Evolutionary conservation across 2,888 invertebrate genomes (phyloP).

Genomic region (Drosophila paracracens): DNA sequence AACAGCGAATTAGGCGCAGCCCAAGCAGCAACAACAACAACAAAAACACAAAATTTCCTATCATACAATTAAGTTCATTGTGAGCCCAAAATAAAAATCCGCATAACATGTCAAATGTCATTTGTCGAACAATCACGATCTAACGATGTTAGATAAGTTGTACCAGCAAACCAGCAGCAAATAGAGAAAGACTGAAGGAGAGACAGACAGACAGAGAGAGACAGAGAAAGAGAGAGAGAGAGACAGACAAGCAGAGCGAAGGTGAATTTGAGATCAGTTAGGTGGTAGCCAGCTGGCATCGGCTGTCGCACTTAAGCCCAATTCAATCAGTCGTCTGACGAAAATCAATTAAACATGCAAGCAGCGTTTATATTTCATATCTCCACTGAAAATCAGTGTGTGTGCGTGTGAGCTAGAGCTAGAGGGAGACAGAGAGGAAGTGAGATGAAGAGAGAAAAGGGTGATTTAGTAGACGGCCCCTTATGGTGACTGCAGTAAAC

Average conservation of each 20-base stretch:
- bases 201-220: background rate
- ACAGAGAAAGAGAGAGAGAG: background rate
- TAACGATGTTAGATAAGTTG: constrained; percentile 68
- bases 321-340: constrained; percentile 69
- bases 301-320: constrained; percentile 56
- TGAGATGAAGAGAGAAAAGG: background rate
- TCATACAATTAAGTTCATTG: constrained; percentile 63
- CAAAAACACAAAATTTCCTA: constrained; percentile 21
- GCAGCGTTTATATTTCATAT: constrained; percentile 32
- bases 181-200: background rate
- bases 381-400: constrained; percentile 39
- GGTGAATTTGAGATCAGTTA: constrained; percentile 28
- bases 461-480: background rate
- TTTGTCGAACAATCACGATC: constrained; percentile 77
- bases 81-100: constrained; percentile 47
- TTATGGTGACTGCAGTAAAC: background rate
- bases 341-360: constrained; percentile 65
- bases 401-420: constrained; percentile 27
- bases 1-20: constrained; percentile 40
- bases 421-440: background rate
- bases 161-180: constrained; percentile 20
- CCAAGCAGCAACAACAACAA: constrained; percentile 14
- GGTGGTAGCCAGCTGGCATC: constrained; percentile 53
- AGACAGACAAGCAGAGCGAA: background rate
- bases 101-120: constrained; percentile 80